Evolutionary conservation across 1,140 invertebrate genomes (phyloP), one percentile per base, ranked within the genome.

Genomic region (Lycorma delicatula): DNA sequence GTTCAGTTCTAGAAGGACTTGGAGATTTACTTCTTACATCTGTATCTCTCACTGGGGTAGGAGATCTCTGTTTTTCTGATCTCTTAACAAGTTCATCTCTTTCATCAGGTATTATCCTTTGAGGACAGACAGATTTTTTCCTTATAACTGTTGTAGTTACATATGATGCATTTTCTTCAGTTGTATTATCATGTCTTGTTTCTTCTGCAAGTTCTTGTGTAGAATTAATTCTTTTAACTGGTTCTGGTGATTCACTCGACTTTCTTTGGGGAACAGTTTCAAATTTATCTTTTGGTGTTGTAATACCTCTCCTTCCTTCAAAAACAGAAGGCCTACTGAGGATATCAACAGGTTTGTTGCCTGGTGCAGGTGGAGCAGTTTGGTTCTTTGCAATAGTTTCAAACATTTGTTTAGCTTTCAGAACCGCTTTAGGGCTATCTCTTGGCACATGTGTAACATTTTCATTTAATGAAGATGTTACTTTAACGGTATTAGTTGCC

Each of bases 331-430:
- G 74, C 56, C 76, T 69, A 49, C 54, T 73, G 20, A 77, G 66
- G 25, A 77, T 77, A 56, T 78, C 76, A 57, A 69, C 70, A 28
- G 74, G 73, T 70, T 50, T 75, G 74, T 60, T 58, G 31, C 29
- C 50, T n/a, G 49, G 49, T 12, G 53, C 58, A 20, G 63, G 52
- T 27, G 54, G 28, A 23, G 49, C 47, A 9, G 44, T 52, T 54
- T 67, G 60, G 16, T 61, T 58, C 52, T 72, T 73, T 46, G 79
- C 78, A 63, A 78, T 79, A 41, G 76, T 79, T 72, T 85, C 83
- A 71, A 84, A 85, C 13, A 85, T 65, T 28, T 75, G 77, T 70
- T 81, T 83, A 0, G 81, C 81, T 68, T 81, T 82, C 54, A 77
- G 76, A 0, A 85, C 81, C 0, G 81, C 81, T 68, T 81, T 82